A percentile compares a stretch with the other conserved stretches of the same genome.
These are phyloP conservation scores for Piprites chloris DNA, from an alignment of 2,113 vertebrate genomes.

Conservation along the genomic window DNA sequence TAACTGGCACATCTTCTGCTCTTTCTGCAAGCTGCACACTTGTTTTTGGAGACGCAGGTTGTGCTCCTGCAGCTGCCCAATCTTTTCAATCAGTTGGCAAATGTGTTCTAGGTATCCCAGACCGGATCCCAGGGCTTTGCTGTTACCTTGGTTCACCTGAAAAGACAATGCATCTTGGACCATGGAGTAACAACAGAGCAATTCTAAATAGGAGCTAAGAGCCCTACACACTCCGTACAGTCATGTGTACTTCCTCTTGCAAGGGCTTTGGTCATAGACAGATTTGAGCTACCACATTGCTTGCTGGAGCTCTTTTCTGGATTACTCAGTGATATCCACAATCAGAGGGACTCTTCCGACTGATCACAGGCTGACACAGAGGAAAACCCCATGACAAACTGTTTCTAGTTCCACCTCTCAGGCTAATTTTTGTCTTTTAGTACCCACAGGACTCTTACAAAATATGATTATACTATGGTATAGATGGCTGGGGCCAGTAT, in stretches of 20 bases:
- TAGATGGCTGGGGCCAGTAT: not conserved
- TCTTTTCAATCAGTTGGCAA: slow-evolving; percentile 88
- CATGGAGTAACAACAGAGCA: not conserved
- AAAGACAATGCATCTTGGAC: not conserved
- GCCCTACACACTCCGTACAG: not conserved
- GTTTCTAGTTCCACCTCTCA: not conserved
- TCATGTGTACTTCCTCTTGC: not conserved
- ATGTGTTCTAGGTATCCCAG: slow-evolving; percentile 87
- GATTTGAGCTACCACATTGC: not conserved
- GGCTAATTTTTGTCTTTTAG: not conserved
- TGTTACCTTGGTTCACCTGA: slow-evolving; percentile 75
- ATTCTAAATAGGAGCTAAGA: not conserved
- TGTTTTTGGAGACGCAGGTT: slow-evolving; percentile 82
- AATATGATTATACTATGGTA: not conserved
- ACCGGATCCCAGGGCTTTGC: slow-evolving; percentile 74
- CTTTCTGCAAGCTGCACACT: slow-evolving; percentile 79
- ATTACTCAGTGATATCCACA: not conserved
- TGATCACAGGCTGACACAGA: not conserved
- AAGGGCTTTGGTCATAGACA: not conserved
- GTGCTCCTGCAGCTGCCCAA: slow-evolving; percentile 85
- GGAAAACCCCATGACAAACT: not conserved
- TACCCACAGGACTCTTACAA: not conserved
- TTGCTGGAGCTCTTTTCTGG: not conserved
- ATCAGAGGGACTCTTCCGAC: not conserved
- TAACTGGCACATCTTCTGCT: slow-evolving; percentile 70